Conservation (phyloP, 64 coral and sea anemone genomes). For the Stylophora pistillata region DNA sequence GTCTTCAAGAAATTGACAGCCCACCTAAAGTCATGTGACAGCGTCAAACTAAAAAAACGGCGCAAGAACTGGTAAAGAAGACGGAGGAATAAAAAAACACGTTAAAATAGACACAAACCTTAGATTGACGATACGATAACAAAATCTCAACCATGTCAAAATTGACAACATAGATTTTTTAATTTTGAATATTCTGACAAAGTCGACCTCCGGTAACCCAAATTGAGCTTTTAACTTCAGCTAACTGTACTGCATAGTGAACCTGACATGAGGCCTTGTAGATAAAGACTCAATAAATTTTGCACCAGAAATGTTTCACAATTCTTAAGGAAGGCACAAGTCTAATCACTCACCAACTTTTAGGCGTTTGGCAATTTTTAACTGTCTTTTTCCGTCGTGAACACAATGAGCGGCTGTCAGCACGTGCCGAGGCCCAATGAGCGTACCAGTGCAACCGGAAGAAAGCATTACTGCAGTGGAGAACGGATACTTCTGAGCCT, state of each 20-base stretch:
- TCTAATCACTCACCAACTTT: constrained; percentile 40
- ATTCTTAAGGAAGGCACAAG: not conserved
- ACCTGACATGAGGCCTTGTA: not conserved
- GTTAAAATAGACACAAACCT: not conserved
- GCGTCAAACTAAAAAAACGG: not conserved
- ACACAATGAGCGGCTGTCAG: constrained; percentile 71
- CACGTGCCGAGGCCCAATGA: constrained; percentile 60
- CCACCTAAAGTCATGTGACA: not conserved
- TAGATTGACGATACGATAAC: not conserved
- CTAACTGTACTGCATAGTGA: not conserved
- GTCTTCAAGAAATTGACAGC: not conserved
- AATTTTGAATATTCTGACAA: not conserved
- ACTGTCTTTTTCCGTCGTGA: constrained; percentile 50
- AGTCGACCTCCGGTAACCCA: not conserved
- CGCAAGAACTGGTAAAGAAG: not conserved
- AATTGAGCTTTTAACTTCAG: not conserved
- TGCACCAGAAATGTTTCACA: no score
- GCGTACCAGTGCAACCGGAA: constrained; percentile 70
- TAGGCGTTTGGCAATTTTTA: constrained; percentile 46
- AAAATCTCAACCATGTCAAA: not conserved
- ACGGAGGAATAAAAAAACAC: not conserved
- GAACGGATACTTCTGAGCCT: constrained; percentile 62
- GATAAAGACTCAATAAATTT: no score
- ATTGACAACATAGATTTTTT: not conserved
- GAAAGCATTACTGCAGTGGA: constrained; percentile 60